A percentile compares a stretch with the other conserved stretches of the same genome.
Conservation (phyloP, 2,113 vertebrate genomes). For the Tachuris rubrigastra region DNA sequence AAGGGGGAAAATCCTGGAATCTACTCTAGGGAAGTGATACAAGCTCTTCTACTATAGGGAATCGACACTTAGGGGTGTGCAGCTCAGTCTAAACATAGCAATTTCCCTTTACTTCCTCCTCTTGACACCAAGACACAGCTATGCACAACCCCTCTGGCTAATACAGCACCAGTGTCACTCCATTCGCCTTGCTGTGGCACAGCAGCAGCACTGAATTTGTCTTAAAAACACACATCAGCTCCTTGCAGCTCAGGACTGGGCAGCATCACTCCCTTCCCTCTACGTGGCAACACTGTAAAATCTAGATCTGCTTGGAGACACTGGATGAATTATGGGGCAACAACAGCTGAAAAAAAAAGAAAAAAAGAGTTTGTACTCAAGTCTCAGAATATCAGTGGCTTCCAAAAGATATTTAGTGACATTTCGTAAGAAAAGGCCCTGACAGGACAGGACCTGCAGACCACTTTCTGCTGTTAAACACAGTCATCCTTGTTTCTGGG, state of each 20-base stretch:
- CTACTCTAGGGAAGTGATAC: not conserved
- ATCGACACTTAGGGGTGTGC: not conserved
- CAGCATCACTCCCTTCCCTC: not conserved
- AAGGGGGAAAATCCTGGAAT: not conserved
- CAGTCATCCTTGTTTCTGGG: not conserved
- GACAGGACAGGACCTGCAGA: not conserved
- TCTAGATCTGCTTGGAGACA: not conserved
- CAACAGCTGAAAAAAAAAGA: not conserved
- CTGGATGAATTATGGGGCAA: not conserved
- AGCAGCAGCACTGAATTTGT: not conserved
- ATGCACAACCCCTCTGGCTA: not conserved
- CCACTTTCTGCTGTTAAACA: not conserved
- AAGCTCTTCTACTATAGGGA: not conserved
- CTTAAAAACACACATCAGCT: not conserved
- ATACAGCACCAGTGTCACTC: not conserved
- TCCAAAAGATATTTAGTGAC: not conserved
- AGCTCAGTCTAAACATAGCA: not conserved
- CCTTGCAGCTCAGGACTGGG: fast-evolving
- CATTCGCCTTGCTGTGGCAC: fast-evolving
- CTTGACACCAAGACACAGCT: not conserved
- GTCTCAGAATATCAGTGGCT: not conserved
- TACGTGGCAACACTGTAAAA: not conserved
- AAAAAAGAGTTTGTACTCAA: not conserved
- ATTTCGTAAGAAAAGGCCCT: not conserved
- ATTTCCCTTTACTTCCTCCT: not conserved